phyloP scores from a whole-genome alignment of 2,797 vertebrate species.

The Jordanella pulchra region DNA sequence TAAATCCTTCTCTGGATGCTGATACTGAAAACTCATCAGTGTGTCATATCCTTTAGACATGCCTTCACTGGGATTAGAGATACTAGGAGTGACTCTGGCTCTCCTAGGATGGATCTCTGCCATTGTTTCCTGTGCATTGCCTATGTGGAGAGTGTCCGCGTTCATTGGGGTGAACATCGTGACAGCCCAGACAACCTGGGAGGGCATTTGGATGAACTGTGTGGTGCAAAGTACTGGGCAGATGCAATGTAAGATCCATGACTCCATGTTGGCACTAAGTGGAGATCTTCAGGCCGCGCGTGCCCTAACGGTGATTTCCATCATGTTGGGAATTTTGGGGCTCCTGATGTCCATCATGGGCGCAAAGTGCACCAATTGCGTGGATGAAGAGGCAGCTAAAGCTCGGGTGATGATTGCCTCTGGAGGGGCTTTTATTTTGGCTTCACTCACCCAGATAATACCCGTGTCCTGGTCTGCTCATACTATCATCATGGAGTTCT shows the following conservation, averaged over 20 bases:
- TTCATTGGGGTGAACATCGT: conserved; percentile 89
- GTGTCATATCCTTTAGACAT: conserved; percentile 50
- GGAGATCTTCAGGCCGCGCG: conserved; percentile 89
- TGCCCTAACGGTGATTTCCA: conserved; percentile 86
- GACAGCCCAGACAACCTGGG: conserved; percentile 85
- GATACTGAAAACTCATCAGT: background rate
- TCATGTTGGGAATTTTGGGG: conserved; percentile 84
- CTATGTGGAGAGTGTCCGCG: conserved; percentile 91
- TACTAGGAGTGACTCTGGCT: conserved; percentile 82
- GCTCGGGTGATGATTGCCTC: conserved; percentile 87
- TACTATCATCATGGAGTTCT: conserved; percentile 88
- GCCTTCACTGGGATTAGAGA: conserved; percentile 87
- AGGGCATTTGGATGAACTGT: conserved; percentile 91
- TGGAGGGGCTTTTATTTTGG: conserved; percentile 83
- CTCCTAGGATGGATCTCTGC: conserved; percentile 86
- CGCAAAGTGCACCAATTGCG: conserved; percentile 91
- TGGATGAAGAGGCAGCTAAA: conserved; percentile 86
- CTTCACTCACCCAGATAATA: conserved; percentile 85
- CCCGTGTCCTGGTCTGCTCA: conserved; percentile 92
- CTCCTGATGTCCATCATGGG: conserved; percentile 85
- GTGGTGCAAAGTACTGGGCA: conserved; percentile 87
- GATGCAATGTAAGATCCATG: conserved; percentile 87
- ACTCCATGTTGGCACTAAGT: conserved; percentile 86
- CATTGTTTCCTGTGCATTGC: conserved; percentile 84
- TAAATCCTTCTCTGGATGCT: background rate